Evolutionary conservation across 1,140 invertebrate species (phyloP).

Genomic region (Diabrotica undecimpunctata): DNA sequence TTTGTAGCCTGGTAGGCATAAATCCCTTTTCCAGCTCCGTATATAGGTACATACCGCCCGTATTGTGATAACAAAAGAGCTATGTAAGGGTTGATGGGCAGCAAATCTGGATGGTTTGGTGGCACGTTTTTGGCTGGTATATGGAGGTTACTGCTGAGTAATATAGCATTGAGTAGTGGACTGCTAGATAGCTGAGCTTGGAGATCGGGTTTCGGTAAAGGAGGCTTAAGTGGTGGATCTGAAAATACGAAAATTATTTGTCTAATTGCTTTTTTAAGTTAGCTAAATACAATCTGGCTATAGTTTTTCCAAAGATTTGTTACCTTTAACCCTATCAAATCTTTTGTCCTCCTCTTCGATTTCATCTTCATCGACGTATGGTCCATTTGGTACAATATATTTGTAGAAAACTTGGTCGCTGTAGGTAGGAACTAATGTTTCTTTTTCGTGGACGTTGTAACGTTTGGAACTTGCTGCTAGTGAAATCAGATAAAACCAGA

Average conservation of each 20-base stretch:
- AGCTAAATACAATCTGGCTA: background rate
- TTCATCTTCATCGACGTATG: background rate
- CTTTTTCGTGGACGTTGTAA: background rate
- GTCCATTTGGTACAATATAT: background rate
- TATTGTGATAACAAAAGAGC: slow-evolving; percentile 59
- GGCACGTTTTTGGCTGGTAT: slow-evolving; percentile 5
- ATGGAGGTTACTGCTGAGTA: background rate
- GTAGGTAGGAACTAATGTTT: background rate
- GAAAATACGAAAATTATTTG: background rate
- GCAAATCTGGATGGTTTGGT: slow-evolving; percentile 53
- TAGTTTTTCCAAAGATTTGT: background rate
- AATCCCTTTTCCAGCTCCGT: slow-evolving; percentile 50
- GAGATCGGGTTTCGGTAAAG: slow-evolving; percentile 1
- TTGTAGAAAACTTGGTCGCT: background rate
- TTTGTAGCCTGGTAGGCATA: slow-evolving; percentile 59
- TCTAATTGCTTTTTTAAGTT: background rate
- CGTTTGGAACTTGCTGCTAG: background rate
- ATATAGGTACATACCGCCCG: slow-evolving; percentile 55
- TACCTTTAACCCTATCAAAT: background rate
- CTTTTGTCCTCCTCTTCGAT: background rate
- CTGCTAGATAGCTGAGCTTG: background rate
- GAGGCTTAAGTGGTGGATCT: background rate
- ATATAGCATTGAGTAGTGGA: slow-evolving; percentile 3
- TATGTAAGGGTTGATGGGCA: slow-evolving; percentile 54
- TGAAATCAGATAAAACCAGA: background rate